phyloP scores from a whole-genome alignment of 2,113 vertebrate genomes.

The Panthera leo region DNA sequence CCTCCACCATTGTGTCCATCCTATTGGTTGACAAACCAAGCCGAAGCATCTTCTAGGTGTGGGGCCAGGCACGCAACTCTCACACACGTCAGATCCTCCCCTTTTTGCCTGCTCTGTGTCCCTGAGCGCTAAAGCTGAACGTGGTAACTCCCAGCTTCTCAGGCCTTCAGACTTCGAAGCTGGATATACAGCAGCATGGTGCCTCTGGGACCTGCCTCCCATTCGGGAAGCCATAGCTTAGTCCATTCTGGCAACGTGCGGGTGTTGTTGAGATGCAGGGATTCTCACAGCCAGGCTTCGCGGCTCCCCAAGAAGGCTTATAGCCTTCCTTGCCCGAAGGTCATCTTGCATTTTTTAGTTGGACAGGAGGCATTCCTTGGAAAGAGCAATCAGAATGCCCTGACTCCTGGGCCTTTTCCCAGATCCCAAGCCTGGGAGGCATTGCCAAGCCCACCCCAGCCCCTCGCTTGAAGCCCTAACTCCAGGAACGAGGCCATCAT shows the following conservation, averaged over 20 bases:
- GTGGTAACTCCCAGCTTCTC: not conserved
- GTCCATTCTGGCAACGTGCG: fast-evolving
- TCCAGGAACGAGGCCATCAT: not conserved
- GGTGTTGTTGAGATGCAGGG: not conserved
- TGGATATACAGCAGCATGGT: fast-evolving
- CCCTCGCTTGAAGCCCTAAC: not conserved
- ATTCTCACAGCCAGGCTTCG: not conserved
- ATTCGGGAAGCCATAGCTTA: fast-evolving
- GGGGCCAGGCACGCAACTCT: not conserved
- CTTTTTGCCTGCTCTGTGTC: not conserved
- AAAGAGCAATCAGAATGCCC: not conserved
- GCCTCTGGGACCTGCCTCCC: fast-evolving
- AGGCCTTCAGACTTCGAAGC: not conserved
- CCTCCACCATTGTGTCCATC: not conserved
- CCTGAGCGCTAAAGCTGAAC: not conserved
- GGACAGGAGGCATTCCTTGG: not conserved
- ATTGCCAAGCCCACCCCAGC: not conserved
- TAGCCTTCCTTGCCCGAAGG: not conserved
- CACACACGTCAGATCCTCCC: not conserved
- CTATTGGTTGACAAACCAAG: not conserved
- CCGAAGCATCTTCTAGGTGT: not conserved
- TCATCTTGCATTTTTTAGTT: not conserved
- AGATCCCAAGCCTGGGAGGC: not conserved
- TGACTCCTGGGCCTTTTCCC: not conserved
- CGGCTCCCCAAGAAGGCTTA: not conserved